Evolutionary conservation across 2,113 vertebrate genomes (phyloP), one percentile per base, ranked within the genome.

Genomic region (Isurus oxyrinchus): DNA sequence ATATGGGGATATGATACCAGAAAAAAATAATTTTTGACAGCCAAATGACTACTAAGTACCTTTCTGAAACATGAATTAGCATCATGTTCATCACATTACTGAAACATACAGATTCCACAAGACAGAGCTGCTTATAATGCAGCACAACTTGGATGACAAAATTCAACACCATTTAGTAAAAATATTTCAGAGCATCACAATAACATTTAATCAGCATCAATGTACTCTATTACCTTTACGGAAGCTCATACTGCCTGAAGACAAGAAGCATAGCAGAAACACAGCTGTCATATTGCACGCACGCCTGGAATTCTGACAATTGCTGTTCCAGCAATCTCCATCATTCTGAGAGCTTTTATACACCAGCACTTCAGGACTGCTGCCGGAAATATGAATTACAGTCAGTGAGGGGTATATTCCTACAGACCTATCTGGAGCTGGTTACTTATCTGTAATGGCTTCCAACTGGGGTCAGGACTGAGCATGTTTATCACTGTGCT

Each of bases 381-480:
- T 95, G 94, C 94, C 25, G 94, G 94, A 76, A 63, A 53, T 95
- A 72, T 95, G 94, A 95, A 95, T 53, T 76, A 67, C 67, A 72
- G 61, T 44, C 61, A 67, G 84, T 67, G 59, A 96, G 96, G 96
- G 84, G 96, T 96, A n/a, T 2, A 96, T 96, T 96, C 96, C 76
- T 61, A 35, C 96, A 96, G 96, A 97, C 97, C 97, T 97, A 97
- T 96, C 79, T 84, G 96, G 97, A 87, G 94, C 96, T 96, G 97
- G 97, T 97, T 96, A 96, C 72, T 96, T 53, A 57, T 0, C 96
- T 93, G 86, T 96, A 97, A 96, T 96, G 96, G 96, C 96, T 97
- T 97, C 96, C 96, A 94, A 96, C 95, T 84, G 96, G 97, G 96
- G 96, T 97, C 97, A 97, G 96, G 96, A 90, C 96, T 96, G 96